Evolutionary conservation across 2,888 invertebrate species (phyloP), one percentile per base, ranked within the genome.

Genomic region (Colostygia pectinataria): DNA sequence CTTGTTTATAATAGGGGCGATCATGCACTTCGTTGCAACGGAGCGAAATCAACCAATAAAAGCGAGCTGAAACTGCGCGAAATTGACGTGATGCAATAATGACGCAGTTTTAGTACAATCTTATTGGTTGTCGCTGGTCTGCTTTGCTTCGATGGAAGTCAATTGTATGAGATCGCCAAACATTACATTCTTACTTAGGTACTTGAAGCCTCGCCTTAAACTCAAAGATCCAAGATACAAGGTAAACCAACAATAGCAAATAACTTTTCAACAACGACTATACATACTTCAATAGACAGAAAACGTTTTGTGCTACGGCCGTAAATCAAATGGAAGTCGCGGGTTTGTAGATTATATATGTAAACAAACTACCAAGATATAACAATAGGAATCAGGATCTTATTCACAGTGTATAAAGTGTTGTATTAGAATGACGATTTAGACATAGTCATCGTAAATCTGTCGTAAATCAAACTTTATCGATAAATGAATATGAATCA

Each of bases 161-260:
- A n/a, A n/a, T n/a, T n/a, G n/a, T n/a, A n/a, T n/a, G n/a, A n/a
- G n/a, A 20, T 20, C 5, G 20, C 20, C 5, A n/a, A n/a, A n/a
- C n/a, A 6, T 20, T 20, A 4, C 1, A 20, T 20, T 20, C 20
- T 20, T 4, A 20, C 20, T 20, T 18, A 3, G 18, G n/a, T n/a
- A n/a, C n/a, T 18, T 20, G 20, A 20, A 5, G 20, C 20, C 20
- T 29, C 12, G 6, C 28, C 12, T 12, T 29, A 31, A 15, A 7
- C 31, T 31, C 8, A 6, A 29, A 29, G 13, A 15, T 15, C 5
- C n/a, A 14, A n/a, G 14, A 29, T 20, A 40, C 23, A 31, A 40
- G 27, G 25, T 37, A 37, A 32, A 32, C 9, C 4, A 7, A 23
- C 28, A 37, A 32, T 14, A 14, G 18, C 14, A 41, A 10, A 33